These are phyloP conservation scores for Pseudorhiza aurosa DNA, from an alignment of 30 jellyfish, hydroid and myxozoan genomes.

Conservation along the genomic window DNA sequence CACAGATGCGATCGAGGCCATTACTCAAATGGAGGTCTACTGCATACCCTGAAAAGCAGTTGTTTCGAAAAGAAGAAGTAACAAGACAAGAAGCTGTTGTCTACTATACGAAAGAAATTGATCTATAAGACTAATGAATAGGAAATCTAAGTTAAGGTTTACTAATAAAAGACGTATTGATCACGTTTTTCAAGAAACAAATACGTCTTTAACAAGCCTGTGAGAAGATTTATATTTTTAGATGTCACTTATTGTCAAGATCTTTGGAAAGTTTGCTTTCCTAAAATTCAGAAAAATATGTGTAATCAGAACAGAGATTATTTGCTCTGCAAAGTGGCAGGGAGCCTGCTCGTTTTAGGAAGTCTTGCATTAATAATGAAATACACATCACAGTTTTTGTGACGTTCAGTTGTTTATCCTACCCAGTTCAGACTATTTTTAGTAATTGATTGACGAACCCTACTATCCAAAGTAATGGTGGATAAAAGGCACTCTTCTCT, in stretches of 20 bases:
- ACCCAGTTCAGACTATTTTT: not conserved
- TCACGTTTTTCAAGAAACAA: not conserved
- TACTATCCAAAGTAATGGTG: too few relatives aligned
- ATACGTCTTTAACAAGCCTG: not conserved
- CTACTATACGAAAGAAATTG: too few relatives aligned
- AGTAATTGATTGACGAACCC: not conserved
- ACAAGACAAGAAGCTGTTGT: too few relatives aligned
- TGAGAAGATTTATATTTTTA: not conserved
- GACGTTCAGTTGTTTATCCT: not conserved
- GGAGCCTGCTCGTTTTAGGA: not conserved
- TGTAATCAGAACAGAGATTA: not conserved
- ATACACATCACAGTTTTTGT: not conserved
- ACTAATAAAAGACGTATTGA: too few relatives aligned
- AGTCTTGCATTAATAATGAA: not conserved
- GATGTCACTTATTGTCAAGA: not conserved
- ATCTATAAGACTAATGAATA: too few relatives aligned
- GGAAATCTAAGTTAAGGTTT: too few relatives aligned
- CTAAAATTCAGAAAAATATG: not conserved
- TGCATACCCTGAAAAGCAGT: too few relatives aligned
- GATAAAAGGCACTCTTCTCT: too few relatives aligned
- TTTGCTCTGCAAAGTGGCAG: not conserved
- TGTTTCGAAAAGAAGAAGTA: too few relatives aligned
- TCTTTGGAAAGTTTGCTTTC: not conserved
- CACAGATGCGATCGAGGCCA: too few relatives aligned
- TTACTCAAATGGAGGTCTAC: too few relatives aligned